These are phyloP conservation scores for Ceuthmochares aereus DNA, from an alignment of 2,113 vertebrate genomes.

Conservation along the genomic window DNA sequence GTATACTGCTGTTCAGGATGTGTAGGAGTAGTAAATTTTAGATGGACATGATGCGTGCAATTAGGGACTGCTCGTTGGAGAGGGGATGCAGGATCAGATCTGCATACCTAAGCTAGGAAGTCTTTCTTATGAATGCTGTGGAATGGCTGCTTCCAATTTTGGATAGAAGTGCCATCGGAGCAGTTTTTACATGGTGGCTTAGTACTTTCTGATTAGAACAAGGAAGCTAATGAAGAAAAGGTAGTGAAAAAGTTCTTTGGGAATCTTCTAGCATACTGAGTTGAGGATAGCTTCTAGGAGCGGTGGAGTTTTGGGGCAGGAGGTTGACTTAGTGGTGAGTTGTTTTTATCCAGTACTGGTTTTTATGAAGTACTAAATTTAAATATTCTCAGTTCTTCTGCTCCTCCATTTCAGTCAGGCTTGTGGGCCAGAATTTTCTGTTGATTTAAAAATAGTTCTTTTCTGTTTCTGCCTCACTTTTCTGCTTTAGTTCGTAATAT, in stretches of 20 bases:
- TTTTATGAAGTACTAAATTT: not conserved
- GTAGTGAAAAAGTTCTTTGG: not conserved
- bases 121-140: not conserved
- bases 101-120: not conserved
- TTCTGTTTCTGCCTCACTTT: not conserved
- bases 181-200: not conserved
- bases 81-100: not conserved
- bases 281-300: not conserved
- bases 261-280: not conserved
- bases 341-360: not conserved
- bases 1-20: not conserved
- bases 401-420: not conserved
- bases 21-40: not conserved
- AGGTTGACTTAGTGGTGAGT: not conserved
- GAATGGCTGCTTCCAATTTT: not conserved
- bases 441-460: not conserved
- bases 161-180: not conserved
- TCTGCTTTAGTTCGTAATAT: not conserved
- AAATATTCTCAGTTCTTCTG: not conserved
- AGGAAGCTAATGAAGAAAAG: not conserved
- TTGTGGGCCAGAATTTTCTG: not conserved
- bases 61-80: not conserved
- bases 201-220: not conserved
- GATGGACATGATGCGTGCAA: rapidly evolving
- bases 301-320: not conserved